These are phyloP conservation scores for Metopia argyrocephala DNA, from an alignment of 2,888 invertebrate species.

Conservation along the genomic window DNA sequence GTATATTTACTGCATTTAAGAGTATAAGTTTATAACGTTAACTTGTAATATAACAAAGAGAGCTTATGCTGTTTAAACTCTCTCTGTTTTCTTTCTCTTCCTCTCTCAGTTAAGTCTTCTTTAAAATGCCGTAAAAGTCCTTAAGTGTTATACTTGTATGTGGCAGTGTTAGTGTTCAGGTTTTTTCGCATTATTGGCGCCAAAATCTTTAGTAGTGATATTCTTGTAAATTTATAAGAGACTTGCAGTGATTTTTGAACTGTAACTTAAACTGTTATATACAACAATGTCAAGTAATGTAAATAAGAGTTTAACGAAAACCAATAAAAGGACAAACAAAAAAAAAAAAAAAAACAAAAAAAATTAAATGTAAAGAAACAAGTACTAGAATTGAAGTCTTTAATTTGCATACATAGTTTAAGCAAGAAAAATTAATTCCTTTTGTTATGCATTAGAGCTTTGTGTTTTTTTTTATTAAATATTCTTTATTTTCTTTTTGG, in stretches of 20 bases:
- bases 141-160: slow-evolving; percentile 48
- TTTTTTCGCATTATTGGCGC: slow-evolving; percentile 70
- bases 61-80: neutral
- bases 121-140: slow-evolving; percentile 30
- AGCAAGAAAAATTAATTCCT: no score
- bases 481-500: no score
- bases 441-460: no score
- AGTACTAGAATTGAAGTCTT: no score
- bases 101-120: neutral
- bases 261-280: slow-evolving; percentile 57
- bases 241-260: slow-evolving; percentile 68
- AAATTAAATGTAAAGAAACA: no score
- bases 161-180: slow-evolving; percentile 16
- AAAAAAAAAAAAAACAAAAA: no score
- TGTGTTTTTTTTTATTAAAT: no score
- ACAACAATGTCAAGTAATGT: neutral
- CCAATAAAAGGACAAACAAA: neutral
- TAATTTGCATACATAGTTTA: no score
- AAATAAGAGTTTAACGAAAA: no score
- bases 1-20: slow-evolving; percentile 53
- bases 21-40: slow-evolving; percentile 36
- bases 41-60: slow-evolving; percentile 18
- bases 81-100: neutral
- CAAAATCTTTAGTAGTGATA: slow-evolving; percentile 70
- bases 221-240: neutral